A percentile compares a stretch with the other conserved stretches of the same genome.
phyloP scores from a whole-genome alignment of 2,797 vertebrate species.

The Xyrichtys novacula region DNA sequence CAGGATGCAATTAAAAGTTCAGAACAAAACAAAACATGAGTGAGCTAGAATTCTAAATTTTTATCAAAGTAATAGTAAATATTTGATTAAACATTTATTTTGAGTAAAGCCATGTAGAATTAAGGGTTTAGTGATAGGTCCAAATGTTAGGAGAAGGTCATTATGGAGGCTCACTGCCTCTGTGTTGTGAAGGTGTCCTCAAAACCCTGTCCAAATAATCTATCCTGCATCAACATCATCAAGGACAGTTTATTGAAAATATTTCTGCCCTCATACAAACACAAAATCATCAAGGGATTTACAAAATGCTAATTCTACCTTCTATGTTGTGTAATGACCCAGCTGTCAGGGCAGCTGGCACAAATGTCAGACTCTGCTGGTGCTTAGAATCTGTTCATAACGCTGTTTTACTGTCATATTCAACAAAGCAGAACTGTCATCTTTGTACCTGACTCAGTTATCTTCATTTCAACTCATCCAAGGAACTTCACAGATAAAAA shows the following conservation, averaged over 20 bases:
- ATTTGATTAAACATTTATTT: neutral
- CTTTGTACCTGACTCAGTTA: slow-evolving; percentile 4
- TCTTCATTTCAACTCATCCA: neutral
- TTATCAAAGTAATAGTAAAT: too few relatives aligned
- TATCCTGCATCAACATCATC: slow-evolving; percentile 10
- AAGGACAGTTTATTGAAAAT: neutral
- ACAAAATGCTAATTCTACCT: neutral
- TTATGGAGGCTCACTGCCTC: slow-evolving; percentile 8
- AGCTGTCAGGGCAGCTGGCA: slow-evolving; percentile 31
- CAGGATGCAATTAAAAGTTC: too few relatives aligned
- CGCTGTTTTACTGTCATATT: slow-evolving; percentile 21
- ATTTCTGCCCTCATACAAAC: slow-evolving; percentile 1
- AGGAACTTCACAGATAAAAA: neutral
- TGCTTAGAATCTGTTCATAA: slow-evolving; percentile 10
- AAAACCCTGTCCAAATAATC: neutral
- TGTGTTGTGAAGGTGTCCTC: neutral
- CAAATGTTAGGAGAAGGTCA: slow-evolving; percentile 7
- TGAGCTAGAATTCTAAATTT: too few relatives aligned
- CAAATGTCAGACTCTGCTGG: slow-evolving; percentile 1
- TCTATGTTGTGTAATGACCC: slow-evolving; percentile 16
- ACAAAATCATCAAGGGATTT: slow-evolving; percentile 1
- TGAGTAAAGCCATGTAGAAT: slow-evolving; percentile 10
- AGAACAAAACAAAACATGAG: too few relatives aligned
- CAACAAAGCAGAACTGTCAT: neutral
- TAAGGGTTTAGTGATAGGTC: slow-evolving; percentile 25